Conservation (phyloP, 2,797 vertebrate species). For the Diplodus puntazzo region DNA sequence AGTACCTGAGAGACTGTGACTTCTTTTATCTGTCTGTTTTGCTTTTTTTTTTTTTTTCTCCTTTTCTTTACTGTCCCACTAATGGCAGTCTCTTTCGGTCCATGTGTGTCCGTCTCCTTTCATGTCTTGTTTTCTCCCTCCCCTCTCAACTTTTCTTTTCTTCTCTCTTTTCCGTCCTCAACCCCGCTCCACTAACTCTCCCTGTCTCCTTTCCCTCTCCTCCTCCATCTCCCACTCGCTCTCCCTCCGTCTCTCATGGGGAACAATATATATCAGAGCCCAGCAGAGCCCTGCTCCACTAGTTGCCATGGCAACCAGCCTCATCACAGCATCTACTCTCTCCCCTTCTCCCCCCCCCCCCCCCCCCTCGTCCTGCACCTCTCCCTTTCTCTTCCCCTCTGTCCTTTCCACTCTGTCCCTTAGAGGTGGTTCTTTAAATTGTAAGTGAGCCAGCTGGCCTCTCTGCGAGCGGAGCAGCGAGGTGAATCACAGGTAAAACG, state of each 20-base stretch:
- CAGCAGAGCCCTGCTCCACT: conserved; percentile 73
- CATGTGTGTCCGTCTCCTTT: conserved; percentile 57
- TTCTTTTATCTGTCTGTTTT: conserved; percentile 68
- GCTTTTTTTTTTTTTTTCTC: not conserved
- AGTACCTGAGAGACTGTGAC: conserved; percentile 74
- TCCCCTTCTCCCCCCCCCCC: not conserved
- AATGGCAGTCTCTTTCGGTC: conserved; percentile 58
- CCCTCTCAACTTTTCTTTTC: conserved; percentile 11
- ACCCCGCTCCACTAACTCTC: conserved; percentile 56
- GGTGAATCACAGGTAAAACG: conserved; percentile 52
- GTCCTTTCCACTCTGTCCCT: conserved; percentile 32
- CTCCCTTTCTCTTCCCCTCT: not conserved
- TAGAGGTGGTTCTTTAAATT: conserved; percentile 44
- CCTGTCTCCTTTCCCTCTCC: conserved; percentile 41
- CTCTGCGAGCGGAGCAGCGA: conserved; percentile 22
- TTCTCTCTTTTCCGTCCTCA: conserved; percentile 45
- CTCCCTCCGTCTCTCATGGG: conserved; percentile 66
- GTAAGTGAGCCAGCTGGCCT: conserved; percentile 43
- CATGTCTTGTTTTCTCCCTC: conserved; percentile 57
- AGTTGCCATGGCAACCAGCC: conserved; percentile 83
- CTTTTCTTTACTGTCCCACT: conserved; percentile 51
- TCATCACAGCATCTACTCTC: conserved; percentile 72
- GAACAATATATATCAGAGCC: conserved; percentile 82
- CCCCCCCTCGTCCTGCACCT: conserved; percentile 30
- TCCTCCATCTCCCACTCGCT: conserved; percentile 56